These are phyloP conservation scores for Glaucomys volans DNA, from an alignment of 2,113 vertebrate species.

Conservation along the genomic window DNA sequence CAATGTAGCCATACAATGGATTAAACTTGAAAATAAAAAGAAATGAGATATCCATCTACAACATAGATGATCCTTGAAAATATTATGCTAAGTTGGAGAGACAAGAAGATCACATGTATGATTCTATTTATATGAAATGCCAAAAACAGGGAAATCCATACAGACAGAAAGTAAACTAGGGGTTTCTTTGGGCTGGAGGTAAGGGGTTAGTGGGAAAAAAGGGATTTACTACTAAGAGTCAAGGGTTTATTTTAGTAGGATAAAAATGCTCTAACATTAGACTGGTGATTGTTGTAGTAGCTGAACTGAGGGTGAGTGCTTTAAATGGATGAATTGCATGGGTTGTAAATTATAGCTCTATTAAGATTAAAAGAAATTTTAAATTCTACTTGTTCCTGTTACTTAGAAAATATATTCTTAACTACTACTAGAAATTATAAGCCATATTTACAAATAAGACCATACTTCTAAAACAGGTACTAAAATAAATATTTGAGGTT, in stretches of 20 bases:
- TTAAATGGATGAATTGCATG: conserved; percentile 25
- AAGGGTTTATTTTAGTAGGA: conserved; percentile 38
- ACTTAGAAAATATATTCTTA: conserved; percentile 40
- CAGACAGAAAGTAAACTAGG: not conserved
- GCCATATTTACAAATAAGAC: not conserved
- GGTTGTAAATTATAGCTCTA: not conserved
- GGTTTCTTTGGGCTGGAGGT: not conserved
- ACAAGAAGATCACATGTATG: not conserved
- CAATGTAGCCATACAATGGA: not conserved
- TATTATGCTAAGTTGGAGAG: not conserved
- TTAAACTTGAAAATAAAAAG: not conserved
- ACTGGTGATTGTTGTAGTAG: conserved; percentile 9
- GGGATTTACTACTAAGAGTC: not conserved
- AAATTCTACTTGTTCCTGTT: not conserved
- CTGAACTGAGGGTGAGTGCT: not conserved
- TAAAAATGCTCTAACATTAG: conserved; percentile 34
- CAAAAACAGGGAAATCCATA: not conserved
- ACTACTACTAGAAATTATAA: conserved; percentile 23
- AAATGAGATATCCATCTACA: not conserved
- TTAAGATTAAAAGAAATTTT: not conserved
- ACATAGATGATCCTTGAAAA: not conserved
- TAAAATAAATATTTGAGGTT: not conserved
- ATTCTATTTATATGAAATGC: conserved; percentile 34
- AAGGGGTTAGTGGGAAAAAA: not conserved
- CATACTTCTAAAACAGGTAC: not conserved